Evolutionary conservation across 2,113 vertebrate species (phyloP).

Genomic region (Rostratula benghalensis): DNA sequence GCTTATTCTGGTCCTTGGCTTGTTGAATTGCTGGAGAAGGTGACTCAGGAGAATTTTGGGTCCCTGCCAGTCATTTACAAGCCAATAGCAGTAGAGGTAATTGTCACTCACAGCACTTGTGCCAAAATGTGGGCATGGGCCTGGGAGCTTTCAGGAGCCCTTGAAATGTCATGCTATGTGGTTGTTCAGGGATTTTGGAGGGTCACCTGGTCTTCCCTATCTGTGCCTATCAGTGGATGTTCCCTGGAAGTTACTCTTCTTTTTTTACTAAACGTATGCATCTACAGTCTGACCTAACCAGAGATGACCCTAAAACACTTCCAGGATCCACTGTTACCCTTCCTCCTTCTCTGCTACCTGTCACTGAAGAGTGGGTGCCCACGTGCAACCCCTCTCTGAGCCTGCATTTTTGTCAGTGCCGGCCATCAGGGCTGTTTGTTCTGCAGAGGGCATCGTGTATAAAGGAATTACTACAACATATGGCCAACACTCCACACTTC

Average conservation of each 20-base stretch:
- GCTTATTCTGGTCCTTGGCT: conserved; percentile 47
- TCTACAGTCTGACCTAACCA: neutral
- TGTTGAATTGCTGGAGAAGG: conserved; percentile 39
- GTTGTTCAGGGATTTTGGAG: neutral
- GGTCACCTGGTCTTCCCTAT: neutral
- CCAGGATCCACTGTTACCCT: neutral
- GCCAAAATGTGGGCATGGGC: neutral
- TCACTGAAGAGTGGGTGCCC: neutral
- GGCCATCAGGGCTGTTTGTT: conserved; percentile 66
- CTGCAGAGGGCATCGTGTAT: conserved; percentile 51
- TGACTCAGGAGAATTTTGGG: conserved; percentile 54
- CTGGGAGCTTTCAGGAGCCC: conserved; percentile 2
- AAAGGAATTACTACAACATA: conserved; percentile 72
- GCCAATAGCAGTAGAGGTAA: conserved; percentile 26
- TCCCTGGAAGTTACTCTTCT: neutral
- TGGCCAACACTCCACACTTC: conserved; percentile 66
- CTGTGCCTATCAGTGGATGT: neutral
- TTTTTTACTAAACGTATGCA: neutral
- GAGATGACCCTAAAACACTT: neutral
- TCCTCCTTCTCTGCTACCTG: neutral
- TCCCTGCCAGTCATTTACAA: conserved; percentile 39
- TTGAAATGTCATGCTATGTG: neutral
- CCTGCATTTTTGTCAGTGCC: conserved; percentile 27
- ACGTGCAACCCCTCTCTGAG: conserved; percentile 18
- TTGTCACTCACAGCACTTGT: neutral